Evolutionary conservation across 2,113 vertebrate species (phyloP).

Genomic region (Axis porcinus): DNA sequence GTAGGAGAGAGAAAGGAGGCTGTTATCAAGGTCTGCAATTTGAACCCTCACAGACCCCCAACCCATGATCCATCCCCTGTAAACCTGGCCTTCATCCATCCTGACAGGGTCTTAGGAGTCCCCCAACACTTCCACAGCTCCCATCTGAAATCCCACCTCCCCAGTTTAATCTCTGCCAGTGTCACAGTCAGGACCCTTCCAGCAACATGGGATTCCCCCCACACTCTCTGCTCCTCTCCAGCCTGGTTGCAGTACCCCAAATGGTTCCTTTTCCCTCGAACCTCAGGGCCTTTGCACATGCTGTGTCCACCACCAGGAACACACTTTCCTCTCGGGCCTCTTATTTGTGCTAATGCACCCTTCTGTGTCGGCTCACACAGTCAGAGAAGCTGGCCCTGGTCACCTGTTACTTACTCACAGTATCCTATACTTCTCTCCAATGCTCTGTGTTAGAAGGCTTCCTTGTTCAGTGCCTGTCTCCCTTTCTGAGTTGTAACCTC

Average conservation of each 20-base stretch:
- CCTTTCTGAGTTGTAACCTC: not conserved
- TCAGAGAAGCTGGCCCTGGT: not conserved
- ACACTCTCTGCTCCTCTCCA: not conserved
- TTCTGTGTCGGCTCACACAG: not conserved
- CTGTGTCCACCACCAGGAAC: not conserved
- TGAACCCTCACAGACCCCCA: not conserved
- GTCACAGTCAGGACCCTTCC: not conserved
- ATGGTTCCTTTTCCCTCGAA: not conserved
- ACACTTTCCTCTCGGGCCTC: not conserved
- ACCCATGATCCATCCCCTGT: not conserved
- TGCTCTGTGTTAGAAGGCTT: not conserved
- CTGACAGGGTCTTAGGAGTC: not conserved
- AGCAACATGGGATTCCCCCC: not conserved
- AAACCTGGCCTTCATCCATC: not conserved
- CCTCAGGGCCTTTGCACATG: not conserved
- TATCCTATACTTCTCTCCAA: not conserved
- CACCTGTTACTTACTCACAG: not conserved
- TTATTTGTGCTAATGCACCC: not conserved
- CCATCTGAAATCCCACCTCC: not conserved
- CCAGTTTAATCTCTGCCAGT: not conserved
- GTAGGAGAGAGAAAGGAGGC: not conserved
- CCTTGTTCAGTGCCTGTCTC: not conserved
- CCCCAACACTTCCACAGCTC: not conserved
- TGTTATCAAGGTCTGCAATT: not conserved
- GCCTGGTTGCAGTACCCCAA: not conserved